Percentiles rank a stretch among this genome's conserved stretches.
These are phyloP conservation scores for Netelia inedita DNA, from an alignment of 2,888 invertebrate species.

Conservation along the genomic window DNA sequence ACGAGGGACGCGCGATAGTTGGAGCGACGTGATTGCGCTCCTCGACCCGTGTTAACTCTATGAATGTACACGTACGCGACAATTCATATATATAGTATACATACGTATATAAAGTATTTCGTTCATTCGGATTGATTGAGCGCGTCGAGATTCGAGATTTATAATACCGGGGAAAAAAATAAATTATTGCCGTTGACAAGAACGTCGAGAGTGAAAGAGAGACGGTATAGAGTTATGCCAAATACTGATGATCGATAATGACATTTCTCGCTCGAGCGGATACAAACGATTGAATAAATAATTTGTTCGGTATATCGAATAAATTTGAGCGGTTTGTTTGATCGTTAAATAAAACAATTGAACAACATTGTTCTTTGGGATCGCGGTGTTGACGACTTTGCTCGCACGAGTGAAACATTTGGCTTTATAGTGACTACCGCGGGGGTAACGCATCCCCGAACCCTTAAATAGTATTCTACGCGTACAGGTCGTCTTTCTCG, in stretches of 20 bases:
- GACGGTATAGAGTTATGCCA: not conserved
- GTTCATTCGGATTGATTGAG: constrained; percentile 48
- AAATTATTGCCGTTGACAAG: constrained; percentile 29
- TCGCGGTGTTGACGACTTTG: too few species aligned
- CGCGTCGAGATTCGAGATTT: constrained; percentile 37
- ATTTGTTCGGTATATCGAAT: too few species aligned
- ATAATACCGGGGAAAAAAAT: constrained; percentile 39
- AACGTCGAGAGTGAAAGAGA: not conserved
- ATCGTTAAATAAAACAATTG: too few species aligned
- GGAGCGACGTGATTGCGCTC: constrained; percentile 62
- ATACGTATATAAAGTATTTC: constrained; percentile 11
- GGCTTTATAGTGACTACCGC: too few species aligned
- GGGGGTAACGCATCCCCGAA: constrained; percentile 4
- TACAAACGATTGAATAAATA: too few species aligned
- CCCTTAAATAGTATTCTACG: constrained; percentile 37
- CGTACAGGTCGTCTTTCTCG: constrained; percentile 44
- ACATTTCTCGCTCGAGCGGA: not conserved
- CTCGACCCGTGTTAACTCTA: constrained; percentile 43
- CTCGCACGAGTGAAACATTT: too few species aligned
- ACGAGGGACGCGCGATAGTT: constrained; percentile 48
- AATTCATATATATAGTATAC: not conserved
- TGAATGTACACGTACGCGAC: not conserved
- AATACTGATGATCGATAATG: not conserved
- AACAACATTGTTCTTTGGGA: too few species aligned
- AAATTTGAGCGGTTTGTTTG: too few species aligned